Percentiles rank a stretch among this genome's conserved stretches.
Conservation (phyloP, 2,797 vertebrate species). For the Avahi laniger region DNA sequence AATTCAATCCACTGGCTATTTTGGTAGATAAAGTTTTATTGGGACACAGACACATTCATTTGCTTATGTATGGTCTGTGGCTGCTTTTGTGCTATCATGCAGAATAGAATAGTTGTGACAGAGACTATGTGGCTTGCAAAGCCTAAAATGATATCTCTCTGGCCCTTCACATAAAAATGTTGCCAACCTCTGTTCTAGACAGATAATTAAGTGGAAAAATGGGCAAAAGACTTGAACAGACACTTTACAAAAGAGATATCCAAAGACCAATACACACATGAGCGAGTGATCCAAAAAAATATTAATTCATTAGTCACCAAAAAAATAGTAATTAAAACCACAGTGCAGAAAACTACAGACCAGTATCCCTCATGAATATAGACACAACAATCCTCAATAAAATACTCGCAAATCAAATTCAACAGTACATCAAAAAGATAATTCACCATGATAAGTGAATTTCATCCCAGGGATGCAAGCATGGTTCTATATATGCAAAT, state of each 20-base stretch:
- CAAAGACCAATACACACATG: background rate
- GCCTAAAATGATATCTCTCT: background rate
- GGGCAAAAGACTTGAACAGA: background rate
- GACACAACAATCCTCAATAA: too few relatives aligned
- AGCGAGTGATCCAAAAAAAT: background rate
- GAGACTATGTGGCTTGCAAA: background rate
- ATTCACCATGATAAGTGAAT: too few relatives aligned
- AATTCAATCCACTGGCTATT: background rate
- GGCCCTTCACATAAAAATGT: background rate
- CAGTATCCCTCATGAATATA: too few relatives aligned
- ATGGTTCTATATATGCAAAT: too few relatives aligned
- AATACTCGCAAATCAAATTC: too few relatives aligned
- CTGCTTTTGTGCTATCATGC: background rate
- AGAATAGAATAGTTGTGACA: background rate
- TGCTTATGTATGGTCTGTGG: background rate
- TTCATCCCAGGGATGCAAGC: too few relatives aligned
- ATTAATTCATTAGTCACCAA: background rate
- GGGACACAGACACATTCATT: background rate
- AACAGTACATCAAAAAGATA: too few relatives aligned
- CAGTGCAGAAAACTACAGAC: background rate
- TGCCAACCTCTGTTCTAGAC: background rate
- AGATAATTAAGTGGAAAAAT: background rate
- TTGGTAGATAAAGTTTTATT: background rate
- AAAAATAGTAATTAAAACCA: background rate
- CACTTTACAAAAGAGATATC: background rate